A percentile compares a stretch with the other conserved stretches of the same genome.
phyloP scores from a whole-genome alignment of 2,888 invertebrate species.

The Liodrosophila aerea region DNA sequence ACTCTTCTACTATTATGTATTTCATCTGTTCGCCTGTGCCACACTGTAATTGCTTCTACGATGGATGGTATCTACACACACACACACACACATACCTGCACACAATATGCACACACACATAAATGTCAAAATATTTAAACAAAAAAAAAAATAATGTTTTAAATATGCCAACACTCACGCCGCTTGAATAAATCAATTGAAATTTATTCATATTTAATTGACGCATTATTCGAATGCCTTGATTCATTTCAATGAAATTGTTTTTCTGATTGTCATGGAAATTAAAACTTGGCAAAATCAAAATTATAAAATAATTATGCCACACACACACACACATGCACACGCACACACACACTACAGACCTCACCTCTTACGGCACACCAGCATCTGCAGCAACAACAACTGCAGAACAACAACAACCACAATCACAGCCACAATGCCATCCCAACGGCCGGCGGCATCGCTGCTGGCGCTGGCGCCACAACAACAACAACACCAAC shows the following conservation, averaged over 20 bases:
- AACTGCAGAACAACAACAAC: constrained; percentile 62
- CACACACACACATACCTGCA: constrained; percentile 32
- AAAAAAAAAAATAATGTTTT: constrained; percentile 8
- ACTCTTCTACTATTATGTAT: constrained; percentile 79
- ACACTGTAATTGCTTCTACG: constrained; percentile 79
- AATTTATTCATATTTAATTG: constrained; percentile 58
- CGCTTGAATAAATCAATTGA: constrained; percentile 65
- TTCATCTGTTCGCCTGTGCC: constrained; percentile 82
- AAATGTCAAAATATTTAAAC: constrained; percentile 4
- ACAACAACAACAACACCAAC: constrained; percentile 62
- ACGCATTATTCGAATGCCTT: constrained; percentile 63
- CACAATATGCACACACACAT: constrained; percentile 36
- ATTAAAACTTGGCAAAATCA: constrained; percentile 17
- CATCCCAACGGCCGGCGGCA: constrained; percentile 83
- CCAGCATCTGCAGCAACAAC: constrained; percentile 69
- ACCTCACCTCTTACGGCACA: constrained; percentile 82
- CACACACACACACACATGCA: constrained; percentile 32
- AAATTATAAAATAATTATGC: constrained; percentile 15
- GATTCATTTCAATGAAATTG: constrained; percentile 38
- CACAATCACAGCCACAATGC: constrained; percentile 74
- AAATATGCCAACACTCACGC: constrained; percentile 57
- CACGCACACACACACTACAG: constrained; percentile 56
- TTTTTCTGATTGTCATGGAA: constrained; percentile 29
- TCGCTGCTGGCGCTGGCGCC: constrained; percentile 73
- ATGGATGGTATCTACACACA: constrained; percentile 79